Evolutionary conservation across 2,797 vertebrate species (phyloP), one percentile per base, ranked within the genome.

Genomic region (Catharus ustulatus): DNA sequence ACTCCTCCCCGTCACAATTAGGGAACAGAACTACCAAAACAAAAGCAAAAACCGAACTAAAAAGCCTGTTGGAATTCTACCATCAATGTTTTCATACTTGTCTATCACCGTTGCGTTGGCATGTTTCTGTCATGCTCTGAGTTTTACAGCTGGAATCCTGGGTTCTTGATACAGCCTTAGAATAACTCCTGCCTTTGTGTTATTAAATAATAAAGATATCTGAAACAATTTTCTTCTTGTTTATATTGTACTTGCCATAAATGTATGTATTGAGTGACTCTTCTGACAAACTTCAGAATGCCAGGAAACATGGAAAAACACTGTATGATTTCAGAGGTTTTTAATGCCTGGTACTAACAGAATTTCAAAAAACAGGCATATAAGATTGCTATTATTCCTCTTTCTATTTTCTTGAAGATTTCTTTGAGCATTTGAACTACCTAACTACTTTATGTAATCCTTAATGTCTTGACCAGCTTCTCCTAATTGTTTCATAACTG

Each of bases 141-240:
- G 55, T 85, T 92, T 72, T 92, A 59, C 73, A 67, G 55, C 38
- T 92, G 91, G 43, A 92, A 83, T 93, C 66, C 27, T 91, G 72
- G 68, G 32, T 91, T 91, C 57, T 92, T 80, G 49, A 16, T 90
- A 45, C 24, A 57, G 68, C 71, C 80, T 82, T 46, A 94, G 91
- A 94, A 54, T 61, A 92, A 59, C 48, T 91, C 42, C 16, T 94
- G 73, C 66, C 30, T 76, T 92, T 95, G 91, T 96, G 92, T 95
- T 89, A 67, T 57, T 86, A 76, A 93, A 93, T 77, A 97, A 97
- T 97, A 97, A 97, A 97, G 87, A 81, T 94, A 69, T 91, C 85
- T 91, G 29, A 96, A 97, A 69, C 76, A 26, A 80, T 92, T 90
- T 92, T 89, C 68, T 95, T 95, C 93, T 94, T 94, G 92, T 95